Evolutionary conservation across 2,113 vertebrate genomes (phyloP).

Genomic region (Ia io): DNA sequence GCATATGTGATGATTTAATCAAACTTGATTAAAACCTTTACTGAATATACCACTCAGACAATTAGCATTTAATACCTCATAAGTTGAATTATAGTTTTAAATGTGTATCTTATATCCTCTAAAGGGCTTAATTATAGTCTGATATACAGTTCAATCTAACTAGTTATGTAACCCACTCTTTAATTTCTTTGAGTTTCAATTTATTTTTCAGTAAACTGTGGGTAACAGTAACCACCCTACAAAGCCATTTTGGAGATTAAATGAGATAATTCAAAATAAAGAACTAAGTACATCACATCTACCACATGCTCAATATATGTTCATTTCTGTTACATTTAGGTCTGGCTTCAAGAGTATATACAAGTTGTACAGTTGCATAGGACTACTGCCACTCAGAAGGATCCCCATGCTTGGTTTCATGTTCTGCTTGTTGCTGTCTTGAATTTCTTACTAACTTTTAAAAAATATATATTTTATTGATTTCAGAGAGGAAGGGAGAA

Average conservation of each 20-base stretch:
- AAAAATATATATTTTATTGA: neutral
- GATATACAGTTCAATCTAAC: neutral
- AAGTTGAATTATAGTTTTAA: neutral
- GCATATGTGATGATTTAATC: neutral
- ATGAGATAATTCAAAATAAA: conserved; percentile 1
- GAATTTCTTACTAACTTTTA: neutral
- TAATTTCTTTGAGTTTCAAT: neutral
- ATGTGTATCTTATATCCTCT: neutral
- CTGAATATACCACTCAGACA: neutral
- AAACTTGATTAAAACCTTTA: neutral
- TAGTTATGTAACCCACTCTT: neutral
- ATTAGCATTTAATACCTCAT: neutral
- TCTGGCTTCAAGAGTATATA: neutral
- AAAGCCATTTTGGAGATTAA: neutral
- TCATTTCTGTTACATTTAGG: neutral
- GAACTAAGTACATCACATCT: neutral
- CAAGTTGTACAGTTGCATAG: neutral
- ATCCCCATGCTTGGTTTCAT: neutral
- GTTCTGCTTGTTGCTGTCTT: neutral
- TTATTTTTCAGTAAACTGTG: neutral
- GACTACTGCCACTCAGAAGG: neutral
- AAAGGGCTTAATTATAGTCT: neutral
- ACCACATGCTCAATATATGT: neutral
- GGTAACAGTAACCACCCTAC: neutral
- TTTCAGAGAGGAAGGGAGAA: too few relatives aligned